Conservation (phyloP, 2,113 vertebrate genomes). For the Tamias sibiricus region DNA sequence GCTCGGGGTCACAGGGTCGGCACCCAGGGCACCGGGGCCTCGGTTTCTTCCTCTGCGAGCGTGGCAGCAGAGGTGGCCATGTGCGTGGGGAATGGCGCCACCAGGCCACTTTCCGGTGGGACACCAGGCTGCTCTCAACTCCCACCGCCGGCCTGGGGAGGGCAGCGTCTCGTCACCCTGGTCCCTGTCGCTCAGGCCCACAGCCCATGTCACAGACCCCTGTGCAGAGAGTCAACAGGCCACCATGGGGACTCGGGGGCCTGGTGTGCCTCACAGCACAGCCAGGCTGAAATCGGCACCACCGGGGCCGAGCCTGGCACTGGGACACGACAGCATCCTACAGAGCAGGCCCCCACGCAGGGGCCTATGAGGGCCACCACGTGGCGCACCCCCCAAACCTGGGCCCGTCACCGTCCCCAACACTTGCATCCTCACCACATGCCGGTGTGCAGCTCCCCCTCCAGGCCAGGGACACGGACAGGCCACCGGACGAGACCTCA, state of each 20-base stretch:
- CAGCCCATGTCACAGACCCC: background rate
- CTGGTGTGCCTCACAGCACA: too few relatives aligned
- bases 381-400: background rate
- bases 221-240: background rate
- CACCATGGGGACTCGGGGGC: too few relatives aligned
- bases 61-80: accelerated
- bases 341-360: accelerated
- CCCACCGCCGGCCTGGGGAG: background rate
- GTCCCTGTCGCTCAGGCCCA: background rate
- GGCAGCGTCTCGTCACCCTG: background rate
- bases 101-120: background rate
- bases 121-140: accelerated
- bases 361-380: accelerated
- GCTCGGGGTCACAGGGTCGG: too few relatives aligned
- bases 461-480: background rate
- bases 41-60: accelerated
- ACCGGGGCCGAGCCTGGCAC: too few relatives aligned
- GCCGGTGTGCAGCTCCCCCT: background rate
- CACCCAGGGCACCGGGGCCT: background rate
- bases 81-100: background rate
- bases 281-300: background rate
- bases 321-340: accelerated
- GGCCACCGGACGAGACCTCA: accelerated
- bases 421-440: background rate
- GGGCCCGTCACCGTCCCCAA: background rate